Conservation (phyloP, 2,888 invertebrate species). For the Pyrgus malvae region DNA sequence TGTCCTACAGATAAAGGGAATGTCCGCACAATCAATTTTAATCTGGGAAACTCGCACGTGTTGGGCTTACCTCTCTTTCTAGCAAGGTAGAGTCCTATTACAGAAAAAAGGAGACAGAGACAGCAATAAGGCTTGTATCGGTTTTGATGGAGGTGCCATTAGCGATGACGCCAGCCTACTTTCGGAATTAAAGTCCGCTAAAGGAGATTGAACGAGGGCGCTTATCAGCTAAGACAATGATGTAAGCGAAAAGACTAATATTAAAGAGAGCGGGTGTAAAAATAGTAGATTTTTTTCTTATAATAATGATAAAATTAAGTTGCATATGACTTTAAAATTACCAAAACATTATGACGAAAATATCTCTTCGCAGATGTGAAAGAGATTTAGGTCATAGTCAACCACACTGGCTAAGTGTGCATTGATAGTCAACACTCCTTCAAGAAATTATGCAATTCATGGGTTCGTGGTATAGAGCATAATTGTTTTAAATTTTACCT, state of each 20-base stretch:
- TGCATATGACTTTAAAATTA: no score
- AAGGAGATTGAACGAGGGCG: slow-evolving; percentile 74
- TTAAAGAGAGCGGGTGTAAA: slow-evolving; percentile 28
- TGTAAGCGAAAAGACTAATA: slow-evolving; percentile 61
- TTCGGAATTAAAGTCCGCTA: slow-evolving; percentile 75
- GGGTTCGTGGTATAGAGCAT: no score
- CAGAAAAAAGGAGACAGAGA: slow-evolving; percentile 45
- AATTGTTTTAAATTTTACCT: no score
- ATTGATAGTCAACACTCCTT: no score
- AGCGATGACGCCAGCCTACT: slow-evolving; percentile 71
- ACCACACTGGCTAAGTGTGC: no score
- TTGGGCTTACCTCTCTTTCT: slow-evolving; percentile 42
- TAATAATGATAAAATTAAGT: no score
- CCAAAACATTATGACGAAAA: no score
- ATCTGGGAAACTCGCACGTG: slow-evolving; percentile 69
- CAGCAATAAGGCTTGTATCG: slow-evolving; percentile 52
- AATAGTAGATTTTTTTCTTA: not conserved
- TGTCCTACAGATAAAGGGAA: slow-evolving; percentile 69
- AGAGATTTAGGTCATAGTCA: no score
- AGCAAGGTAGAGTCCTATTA: slow-evolving; percentile 21
- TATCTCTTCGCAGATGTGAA: no score
- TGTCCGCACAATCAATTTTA: slow-evolving; percentile 79
- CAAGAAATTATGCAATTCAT: no score
- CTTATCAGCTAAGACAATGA: slow-evolving; percentile 76
- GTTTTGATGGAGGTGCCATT: slow-evolving; percentile 66